phyloP scores from a whole-genome alignment of 2,888 invertebrate genomes.

The Desoria tigrina region DNA sequence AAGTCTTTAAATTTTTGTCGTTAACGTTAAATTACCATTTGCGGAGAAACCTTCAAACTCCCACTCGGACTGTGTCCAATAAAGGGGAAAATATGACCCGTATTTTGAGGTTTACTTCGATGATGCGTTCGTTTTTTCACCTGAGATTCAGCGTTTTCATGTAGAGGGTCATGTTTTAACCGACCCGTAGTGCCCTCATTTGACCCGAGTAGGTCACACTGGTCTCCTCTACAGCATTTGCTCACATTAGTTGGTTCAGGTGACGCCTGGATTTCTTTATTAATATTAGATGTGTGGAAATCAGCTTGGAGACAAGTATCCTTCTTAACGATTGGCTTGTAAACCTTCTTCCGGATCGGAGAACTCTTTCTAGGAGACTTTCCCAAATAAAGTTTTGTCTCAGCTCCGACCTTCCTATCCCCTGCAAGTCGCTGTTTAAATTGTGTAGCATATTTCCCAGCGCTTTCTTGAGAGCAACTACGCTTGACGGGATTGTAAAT shows the following conservation, averaged over 20 bases:
- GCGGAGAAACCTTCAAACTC: conserved; percentile 31
- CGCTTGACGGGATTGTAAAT: not conserved
- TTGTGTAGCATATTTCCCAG: not conserved
- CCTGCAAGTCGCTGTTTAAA: not conserved
- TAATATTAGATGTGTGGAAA: not conserved
- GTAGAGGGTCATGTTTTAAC: not conserved
- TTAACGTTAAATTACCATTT: conserved; percentile 29
- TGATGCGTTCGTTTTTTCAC: not conserved
- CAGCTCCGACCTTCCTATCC: not conserved
- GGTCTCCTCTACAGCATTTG: conserved; percentile 1
- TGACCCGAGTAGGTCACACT: not conserved
- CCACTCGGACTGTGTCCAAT: conserved; percentile 38
- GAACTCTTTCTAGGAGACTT: not conserved
- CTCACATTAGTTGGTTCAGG: not conserved
- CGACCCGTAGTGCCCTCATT: not conserved
- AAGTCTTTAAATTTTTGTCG: not conserved
- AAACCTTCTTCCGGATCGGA: not conserved
- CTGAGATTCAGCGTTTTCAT: not conserved
- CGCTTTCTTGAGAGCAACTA: not conserved
- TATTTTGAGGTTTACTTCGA: not conserved
- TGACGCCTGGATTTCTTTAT: not conserved
- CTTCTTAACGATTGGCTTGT: not conserved
- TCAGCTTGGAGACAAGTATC: not conserved
- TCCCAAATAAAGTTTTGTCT: no score
- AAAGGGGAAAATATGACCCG: conserved; percentile 30